Conservation (phyloP, 2,113 vertebrate species). For the Albula glossodonta region DNA sequence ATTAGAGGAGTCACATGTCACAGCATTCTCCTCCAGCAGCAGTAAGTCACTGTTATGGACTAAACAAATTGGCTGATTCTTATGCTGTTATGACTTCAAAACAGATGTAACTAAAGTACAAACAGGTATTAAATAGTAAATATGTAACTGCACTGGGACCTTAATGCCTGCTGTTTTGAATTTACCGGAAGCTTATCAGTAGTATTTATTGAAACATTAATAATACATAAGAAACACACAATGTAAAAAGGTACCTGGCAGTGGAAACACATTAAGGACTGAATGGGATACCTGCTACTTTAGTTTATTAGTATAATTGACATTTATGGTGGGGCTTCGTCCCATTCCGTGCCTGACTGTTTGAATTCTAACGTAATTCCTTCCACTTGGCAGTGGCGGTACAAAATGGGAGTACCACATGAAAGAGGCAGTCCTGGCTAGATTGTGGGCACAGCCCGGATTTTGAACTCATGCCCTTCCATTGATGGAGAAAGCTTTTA, state of each 20-base stretch:
- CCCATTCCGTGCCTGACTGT: not conserved
- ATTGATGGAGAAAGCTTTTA: conserved; percentile 5
- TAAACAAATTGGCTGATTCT: no score
- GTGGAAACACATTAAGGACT: not conserved
- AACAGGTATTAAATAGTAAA: not conserved
- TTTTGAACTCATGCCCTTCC: not conserved
- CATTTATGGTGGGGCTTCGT: conserved; percentile 2
- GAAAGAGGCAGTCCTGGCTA: not conserved
- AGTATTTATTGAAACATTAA: not conserved
- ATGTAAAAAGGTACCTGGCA: not conserved
- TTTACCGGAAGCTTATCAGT: not conserved
- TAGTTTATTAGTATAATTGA: not conserved
- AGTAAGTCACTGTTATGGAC: no score
- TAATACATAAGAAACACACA: not conserved
- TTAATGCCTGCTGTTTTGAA: not conserved
- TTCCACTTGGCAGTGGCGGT: conserved; percentile 4
- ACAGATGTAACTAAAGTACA: not conserved
- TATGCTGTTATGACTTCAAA: not conserved
- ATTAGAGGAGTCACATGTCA: no score
- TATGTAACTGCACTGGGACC: not conserved
- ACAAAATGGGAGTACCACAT: not conserved
- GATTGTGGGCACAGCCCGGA: not conserved
- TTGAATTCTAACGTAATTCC: conserved; percentile 3
- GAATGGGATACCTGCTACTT: not conserved
- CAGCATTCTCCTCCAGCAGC: no score